Percentiles rank a stretch among this genome's conserved stretches.
Evolutionary conservation across 1,140 invertebrate species (phyloP).

Genomic region (Gerris buenoi): DNA sequence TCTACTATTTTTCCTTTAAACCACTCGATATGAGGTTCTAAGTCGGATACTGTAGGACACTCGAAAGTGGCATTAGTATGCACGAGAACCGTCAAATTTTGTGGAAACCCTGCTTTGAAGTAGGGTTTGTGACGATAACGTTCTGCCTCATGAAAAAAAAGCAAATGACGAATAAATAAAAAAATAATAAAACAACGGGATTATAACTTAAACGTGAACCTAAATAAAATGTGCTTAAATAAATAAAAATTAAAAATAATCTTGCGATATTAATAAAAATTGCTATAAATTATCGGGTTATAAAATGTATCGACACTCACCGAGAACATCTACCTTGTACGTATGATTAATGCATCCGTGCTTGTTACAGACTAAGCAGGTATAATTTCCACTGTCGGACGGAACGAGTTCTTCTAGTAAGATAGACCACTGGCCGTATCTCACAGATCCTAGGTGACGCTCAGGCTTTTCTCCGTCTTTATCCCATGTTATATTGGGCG

Average conservation of each 20-base stretch:
- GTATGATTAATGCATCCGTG: slow-evolving; percentile 60
- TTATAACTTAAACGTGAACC: too few relatives aligned
- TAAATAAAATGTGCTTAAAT: too few relatives aligned
- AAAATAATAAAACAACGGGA: too few relatives aligned
- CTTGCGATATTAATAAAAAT: too few relatives aligned
- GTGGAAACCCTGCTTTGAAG: slow-evolving; percentile 57
- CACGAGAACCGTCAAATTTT: slow-evolving; percentile 56
- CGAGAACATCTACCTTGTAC: slow-evolving; percentile 52
- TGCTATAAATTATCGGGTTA: too few relatives aligned
- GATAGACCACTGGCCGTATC: slow-evolving; percentile 48
- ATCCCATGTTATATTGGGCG: slow-evolving; percentile 61
- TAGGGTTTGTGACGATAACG: slow-evolving; percentile 60
- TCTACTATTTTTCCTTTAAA: slow-evolving; percentile 35
- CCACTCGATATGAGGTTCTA: slow-evolving; percentile 63
- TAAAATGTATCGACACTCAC: too few relatives aligned
- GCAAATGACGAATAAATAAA: too few relatives aligned
- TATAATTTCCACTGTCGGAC: slow-evolving; percentile 69
- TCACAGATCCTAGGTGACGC: slow-evolving; percentile 41
- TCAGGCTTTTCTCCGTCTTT: slow-evolving; percentile 48
- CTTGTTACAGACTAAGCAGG: slow-evolving; percentile 64
- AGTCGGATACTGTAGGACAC: slow-evolving; percentile 55
- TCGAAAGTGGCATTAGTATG: slow-evolving; percentile 52
- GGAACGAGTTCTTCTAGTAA: slow-evolving; percentile 56
- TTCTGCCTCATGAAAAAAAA: slow-evolving; percentile 37
- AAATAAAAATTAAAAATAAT: too few relatives aligned